phyloP scores from a whole-genome alignment of 2,797 vertebrate genomes.

The Onychomys torridus region DNA sequence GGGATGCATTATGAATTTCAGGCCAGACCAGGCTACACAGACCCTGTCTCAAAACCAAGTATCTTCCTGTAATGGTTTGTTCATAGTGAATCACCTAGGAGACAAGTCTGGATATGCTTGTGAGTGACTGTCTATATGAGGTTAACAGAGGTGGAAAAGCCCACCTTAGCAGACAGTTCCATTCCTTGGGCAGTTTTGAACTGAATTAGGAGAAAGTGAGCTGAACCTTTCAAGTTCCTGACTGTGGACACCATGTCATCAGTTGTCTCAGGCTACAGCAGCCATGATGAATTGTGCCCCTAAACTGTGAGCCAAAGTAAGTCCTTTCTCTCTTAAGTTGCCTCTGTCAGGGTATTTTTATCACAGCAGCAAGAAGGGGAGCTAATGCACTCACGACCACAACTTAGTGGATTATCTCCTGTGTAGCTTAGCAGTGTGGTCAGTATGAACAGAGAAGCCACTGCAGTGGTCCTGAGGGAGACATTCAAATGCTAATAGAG shows the following conservation, averaged over 20 bases:
- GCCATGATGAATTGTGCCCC: not conserved
- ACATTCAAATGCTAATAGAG: not conserved
- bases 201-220: not conserved
- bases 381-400: not conserved
- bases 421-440: slow-evolving; percentile 26
- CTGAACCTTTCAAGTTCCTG: not conserved
- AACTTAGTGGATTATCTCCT: slow-evolving; percentile 43
- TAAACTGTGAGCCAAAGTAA: not conserved
- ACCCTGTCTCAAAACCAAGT: not conserved
- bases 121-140: not conserved
- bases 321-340: not conserved
- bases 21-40: not conserved
- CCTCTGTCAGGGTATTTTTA: not conserved
- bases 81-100: not conserved
- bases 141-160: not conserved
- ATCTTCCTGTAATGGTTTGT: not conserved
- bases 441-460: not conserved
- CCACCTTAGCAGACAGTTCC: not conserved
- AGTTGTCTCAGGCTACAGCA: not conserved
- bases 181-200: not conserved
- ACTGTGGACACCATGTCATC: not conserved
- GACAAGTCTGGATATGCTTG: too few species aligned
- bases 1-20: not conserved
- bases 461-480: not conserved
- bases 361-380: not conserved